These are phyloP conservation scores for Macheiramphus alcinus DNA, from an alignment of 2,113 vertebrate genomes.

Conservation along the genomic window DNA sequence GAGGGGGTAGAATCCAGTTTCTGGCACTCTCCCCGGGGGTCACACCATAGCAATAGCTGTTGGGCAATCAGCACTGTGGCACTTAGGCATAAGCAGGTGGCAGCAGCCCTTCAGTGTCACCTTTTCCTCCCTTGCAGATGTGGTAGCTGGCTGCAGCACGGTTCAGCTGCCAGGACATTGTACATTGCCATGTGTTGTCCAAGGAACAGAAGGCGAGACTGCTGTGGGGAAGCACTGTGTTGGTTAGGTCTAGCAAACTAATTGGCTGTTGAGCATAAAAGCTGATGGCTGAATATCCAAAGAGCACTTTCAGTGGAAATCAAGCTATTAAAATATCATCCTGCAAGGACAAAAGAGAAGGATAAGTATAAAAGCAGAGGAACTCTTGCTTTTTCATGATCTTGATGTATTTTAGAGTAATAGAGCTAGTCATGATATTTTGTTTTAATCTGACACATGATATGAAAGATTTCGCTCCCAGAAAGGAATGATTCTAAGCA, in stretches of 20 bases:
- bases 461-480: background rate
- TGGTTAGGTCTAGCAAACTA: background rate
- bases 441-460: background rate
- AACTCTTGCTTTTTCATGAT: background rate
- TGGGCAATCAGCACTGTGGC: background rate
- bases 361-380: background rate
- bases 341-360: background rate
- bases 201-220: background rate
- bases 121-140: background rate
- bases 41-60: background rate
- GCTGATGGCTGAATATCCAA: background rate
- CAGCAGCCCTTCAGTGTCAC: background rate
- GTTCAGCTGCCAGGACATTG: background rate
- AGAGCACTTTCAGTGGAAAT: background rate
- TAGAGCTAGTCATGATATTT: background rate
- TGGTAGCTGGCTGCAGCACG: background rate
- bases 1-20: background rate
- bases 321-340: background rate
- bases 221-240: background rate
- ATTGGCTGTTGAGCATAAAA: background rate
- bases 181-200: background rate
- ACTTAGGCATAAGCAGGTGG: background rate
- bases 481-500: background rate
- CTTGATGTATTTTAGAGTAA: background rate
- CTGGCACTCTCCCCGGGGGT: no score